A percentile compares a stretch with the other conserved stretches of the same genome.
Conservation (phyloP, 2,113 vertebrate genomes). For the Turdus rufiventris region DNA sequence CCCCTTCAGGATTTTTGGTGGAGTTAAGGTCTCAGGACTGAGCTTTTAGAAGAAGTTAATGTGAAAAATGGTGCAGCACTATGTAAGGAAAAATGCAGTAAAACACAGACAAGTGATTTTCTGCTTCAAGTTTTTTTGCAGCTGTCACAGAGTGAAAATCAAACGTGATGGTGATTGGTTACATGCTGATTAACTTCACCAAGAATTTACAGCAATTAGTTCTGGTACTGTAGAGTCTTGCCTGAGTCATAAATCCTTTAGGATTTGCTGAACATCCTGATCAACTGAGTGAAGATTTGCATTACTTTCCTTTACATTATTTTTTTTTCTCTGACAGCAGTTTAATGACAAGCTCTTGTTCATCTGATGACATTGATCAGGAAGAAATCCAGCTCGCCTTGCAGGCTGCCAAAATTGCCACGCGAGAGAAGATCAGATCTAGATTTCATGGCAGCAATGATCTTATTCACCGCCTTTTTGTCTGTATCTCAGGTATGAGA, state of each 20-base stretch:
- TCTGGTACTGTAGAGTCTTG: not conserved
- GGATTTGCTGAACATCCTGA: conserved; percentile 2
- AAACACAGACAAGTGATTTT: not conserved
- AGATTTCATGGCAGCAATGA: conserved; percentile 94
- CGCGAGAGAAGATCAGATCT: conserved; percentile 90
- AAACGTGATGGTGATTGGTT: not conserved
- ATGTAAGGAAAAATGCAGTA: not conserved
- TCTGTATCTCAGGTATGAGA: conserved; percentile 92
- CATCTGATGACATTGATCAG: conserved; percentile 78
- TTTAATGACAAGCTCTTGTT: conserved; percentile 77
- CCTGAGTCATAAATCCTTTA: conserved; percentile 26
- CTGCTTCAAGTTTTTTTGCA: not conserved
- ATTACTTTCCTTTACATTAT: not conserved
- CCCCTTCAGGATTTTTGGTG: not conserved
- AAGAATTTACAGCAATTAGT: conserved; percentile 31
- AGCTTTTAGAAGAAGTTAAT: not conserved
- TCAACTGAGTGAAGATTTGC: not conserved
- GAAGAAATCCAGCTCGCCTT: conserved; percentile 80
- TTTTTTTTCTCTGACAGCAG: conserved; percentile 59
- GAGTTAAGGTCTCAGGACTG: not conserved
- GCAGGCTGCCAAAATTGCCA: conserved; percentile 78
- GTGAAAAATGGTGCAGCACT: not conserved
- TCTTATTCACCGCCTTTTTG: conserved; percentile 96
- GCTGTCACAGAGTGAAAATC: not conserved
- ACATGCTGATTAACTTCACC: not conserved